Evolutionary conservation across 2,113 vertebrate genomes (phyloP).

Genomic region (Petaurus breviceps): DNA sequence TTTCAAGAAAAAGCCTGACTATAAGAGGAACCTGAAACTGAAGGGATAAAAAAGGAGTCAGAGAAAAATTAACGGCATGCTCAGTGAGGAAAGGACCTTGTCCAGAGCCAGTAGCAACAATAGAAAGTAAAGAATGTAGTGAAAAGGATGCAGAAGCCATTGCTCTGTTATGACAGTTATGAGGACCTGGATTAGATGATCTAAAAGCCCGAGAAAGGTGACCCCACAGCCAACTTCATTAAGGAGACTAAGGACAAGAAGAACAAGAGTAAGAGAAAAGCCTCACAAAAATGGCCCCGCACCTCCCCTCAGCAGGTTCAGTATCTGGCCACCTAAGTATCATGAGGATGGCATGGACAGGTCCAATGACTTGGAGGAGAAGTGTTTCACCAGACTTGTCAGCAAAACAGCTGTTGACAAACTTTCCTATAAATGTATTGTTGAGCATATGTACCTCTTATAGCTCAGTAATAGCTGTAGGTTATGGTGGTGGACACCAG

Average conservation of each 20-base stretch:
- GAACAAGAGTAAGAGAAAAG: conserved; percentile 81
- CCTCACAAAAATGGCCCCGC: conserved; percentile 87
- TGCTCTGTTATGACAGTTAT: conserved; percentile 88
- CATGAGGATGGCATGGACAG: conserved; percentile 93
- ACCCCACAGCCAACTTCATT: conserved; percentile 90
- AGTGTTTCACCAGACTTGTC: conserved; percentile 85
- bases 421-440: conserved; percentile 90
- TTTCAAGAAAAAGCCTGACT: conserved; percentile 89
- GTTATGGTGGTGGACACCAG: rapidly evolving
- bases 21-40: conserved; percentile 85
- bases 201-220: conserved; percentile 89
- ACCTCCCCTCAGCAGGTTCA: conserved; percentile 89
- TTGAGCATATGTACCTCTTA: conserved; percentile 89
- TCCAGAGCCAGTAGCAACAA: conserved; percentile 86
- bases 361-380: conserved; percentile 92
- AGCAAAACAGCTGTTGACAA: conserved; percentile 89
- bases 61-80: conserved; percentile 88
- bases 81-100: conserved; percentile 89
- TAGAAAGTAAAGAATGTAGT: conserved; percentile 88
- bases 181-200: conserved; percentile 90
- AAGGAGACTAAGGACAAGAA: conserved; percentile 87
- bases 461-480: not conserved
- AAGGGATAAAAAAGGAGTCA: conserved; percentile 87
- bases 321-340: conserved; percentile 86
- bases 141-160: conserved; percentile 87